Base-by-base conservation (phyloP, 2,113 vertebrate species). In the Taurulus bubalis region DNA sequence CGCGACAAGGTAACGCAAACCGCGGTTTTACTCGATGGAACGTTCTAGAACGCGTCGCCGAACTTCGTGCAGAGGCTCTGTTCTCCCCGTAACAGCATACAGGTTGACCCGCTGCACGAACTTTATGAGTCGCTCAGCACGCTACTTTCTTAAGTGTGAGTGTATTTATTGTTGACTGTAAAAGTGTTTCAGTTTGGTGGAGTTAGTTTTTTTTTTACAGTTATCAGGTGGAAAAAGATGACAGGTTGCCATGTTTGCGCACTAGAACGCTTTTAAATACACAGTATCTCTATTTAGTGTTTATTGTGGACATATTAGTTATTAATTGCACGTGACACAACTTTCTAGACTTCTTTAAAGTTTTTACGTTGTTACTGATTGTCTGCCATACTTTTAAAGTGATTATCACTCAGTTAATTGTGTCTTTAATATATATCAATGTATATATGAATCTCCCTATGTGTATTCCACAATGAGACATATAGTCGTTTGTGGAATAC, bases 1-100 rank as follows among this genome's bases (percentile, higher is more conserved):
- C 24, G n/a, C 15, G 40, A 32, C 69, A 56, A 85, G 83, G 78
- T 80, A 84, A 85, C 40, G 10, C 71, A 18, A 14, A 6, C 53
- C 68, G 20, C 42, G 22, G 72, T 42, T 67, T 42, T 11, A 36
- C 14, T n/a, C 15, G 7, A 9, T 16, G 26, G 28, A 28, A 53
- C 30, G n/a, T 26, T 30, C 14, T 15, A 4, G 18, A 49, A 20
- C 2, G 47, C 47, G 47, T 49, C 47, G 47, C 47, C 47, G 47
- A 0, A 24, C 20, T 20, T 12, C 32, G 58, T 8, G 9, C 22
- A 6, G 49, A 51, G 1, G 34, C n/a, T 24, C 6, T 12, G 45
- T 2, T n/a, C 16, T 36, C 60, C 74, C 32, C 28, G 34, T 20
- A 8, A 0, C 34, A 22, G 18, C 22, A 7, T 0, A 1, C 26